Evolutionary conservation across 2,888 invertebrate genomes (phyloP).

Genomic region (Poecilobothrus nobilitatus): DNA sequence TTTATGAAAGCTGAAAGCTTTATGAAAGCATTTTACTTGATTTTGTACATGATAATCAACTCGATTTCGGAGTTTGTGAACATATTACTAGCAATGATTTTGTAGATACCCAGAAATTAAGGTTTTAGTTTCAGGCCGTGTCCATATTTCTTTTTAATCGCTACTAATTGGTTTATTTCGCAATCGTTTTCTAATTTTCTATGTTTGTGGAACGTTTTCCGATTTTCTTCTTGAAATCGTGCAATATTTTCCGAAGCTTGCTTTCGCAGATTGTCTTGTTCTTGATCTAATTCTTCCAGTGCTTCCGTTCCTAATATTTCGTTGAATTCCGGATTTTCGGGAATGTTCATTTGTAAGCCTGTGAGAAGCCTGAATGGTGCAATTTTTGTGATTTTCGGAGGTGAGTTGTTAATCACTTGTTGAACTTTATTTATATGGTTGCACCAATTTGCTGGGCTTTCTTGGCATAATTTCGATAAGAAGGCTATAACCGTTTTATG

Average conservation of each 20-base stretch:
- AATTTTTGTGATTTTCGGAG: conserved; percentile 16
- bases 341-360: too few relatives aligned
- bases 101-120: conserved; percentile 12
- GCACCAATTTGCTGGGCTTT: too few relatives aligned
- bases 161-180: conserved; percentile 17
- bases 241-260: conserved; percentile 18
- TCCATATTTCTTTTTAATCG: conserved; percentile 20
- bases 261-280: conserved; percentile 15
- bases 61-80: too few relatives aligned
- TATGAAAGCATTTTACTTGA: too few relatives aligned
- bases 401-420: conserved; percentile 30
- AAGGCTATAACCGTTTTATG: conserved; percentile 31
- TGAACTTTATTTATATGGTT: too few relatives aligned
- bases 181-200: conserved; percentile 14
- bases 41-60: too few relatives aligned
- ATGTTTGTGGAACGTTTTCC: too few relatives aligned
- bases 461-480: conserved; percentile 32
- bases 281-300: too few relatives aligned
- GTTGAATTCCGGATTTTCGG: not conserved
- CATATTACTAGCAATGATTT: too few relatives aligned
- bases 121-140: conserved; percentile 16
- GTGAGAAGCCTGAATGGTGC: too few relatives aligned
- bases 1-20: too few relatives aligned
- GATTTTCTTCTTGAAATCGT: conserved; percentile 17
- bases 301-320: too few relatives aligned